Base-by-base conservation (phyloP, 2,797 vertebrate genomes). In the Pseudotriccus pelzelni region DNA sequence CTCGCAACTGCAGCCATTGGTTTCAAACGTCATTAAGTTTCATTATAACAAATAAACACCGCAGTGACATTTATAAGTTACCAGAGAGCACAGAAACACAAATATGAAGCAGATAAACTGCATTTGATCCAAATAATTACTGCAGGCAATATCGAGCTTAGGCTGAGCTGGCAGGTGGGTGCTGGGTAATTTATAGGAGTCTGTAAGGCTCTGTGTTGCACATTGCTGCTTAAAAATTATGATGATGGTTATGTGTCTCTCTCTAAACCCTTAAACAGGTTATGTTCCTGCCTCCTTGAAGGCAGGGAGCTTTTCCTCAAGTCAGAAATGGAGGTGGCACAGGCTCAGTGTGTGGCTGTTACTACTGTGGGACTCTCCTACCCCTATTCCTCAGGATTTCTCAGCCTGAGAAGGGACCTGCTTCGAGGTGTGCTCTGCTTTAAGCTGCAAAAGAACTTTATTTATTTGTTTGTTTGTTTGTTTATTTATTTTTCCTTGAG, bases 71-170 rank as follows among this genome's bases (percentile, higher is more conserved):
- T 98, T 98, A 98, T 98, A 98, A 98, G 98, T 98, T 98, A 97
- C 97, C 96, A 73, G 97, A 93, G 96, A 98, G 98, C 97, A 85
- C 95, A 96, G 96, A 97, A 97, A 97, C 97, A 97, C 97, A 98
- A 97, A 98, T 98, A 97, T 97, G 97, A 98, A 97, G 96, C 97
- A 98, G 97, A 98, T 98, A 98, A 98, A 98, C 97, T 97, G 96
- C 95, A 93, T 98, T 98, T 97, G 98, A 98, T 98, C 97, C 97
- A 97, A 98, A 98, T 98, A 98, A 98, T 98, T 98, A 98, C 98
- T 97, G 97, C 97, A 97, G 98, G 98, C 97, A 98, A 97, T 98
- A 97, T 97, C 55, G 93, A 97, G 97, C 97, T 97, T 97, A 86
- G 97, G 96, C 96, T 94, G 97, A 97, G 97, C 96, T 97, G 97